A percentile compares a stretch with the other conserved stretches of the same genome.
Evolutionary conservation across 2,888 invertebrate genomes (phyloP).

Genomic region (Pyrrhia umbra): DNA sequence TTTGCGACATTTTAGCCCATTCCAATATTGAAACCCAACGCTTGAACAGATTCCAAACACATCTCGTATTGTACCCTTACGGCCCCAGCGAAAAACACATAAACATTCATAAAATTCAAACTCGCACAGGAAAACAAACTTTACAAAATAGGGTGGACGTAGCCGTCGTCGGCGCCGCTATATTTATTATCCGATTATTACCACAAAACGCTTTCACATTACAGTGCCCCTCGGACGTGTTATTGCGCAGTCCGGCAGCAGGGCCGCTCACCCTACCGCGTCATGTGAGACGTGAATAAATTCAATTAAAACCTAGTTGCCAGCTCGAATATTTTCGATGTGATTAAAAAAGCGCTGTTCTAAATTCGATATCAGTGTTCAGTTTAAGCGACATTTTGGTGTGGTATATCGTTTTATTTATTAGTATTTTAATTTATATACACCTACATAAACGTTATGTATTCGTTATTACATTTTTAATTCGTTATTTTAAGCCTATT

Average conservation of each 20-base stretch:
- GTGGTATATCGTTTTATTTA: slow-evolving; percentile 2
- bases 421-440: too few species aligned
- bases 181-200: slow-evolving; percentile 80
- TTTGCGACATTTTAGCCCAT: not conserved
- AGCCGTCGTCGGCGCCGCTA: slow-evolving; percentile 65
- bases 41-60: slow-evolving; percentile 7
- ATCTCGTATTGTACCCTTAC: slow-evolving; percentile 5
- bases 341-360: slow-evolving; percentile 42
- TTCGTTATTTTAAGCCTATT: too few species aligned
- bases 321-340: slow-evolving; percentile 47
- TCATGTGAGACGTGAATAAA: slow-evolving; percentile 61
- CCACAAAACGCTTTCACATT: slow-evolving; percentile 73
- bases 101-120: slow-evolving; percentile 51
- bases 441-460: too few species aligned
- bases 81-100: slow-evolving; percentile 32
- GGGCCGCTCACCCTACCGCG: slow-evolving; percentile 62
- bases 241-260: slow-evolving; percentile 59
- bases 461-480: too few species aligned
- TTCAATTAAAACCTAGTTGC: slow-evolving; percentile 64
- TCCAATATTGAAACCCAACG: slow-evolving; percentile 28
- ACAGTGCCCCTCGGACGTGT: slow-evolving; percentile 69
- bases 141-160: slow-evolving; percentile 63
- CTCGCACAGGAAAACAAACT: slow-evolving; percentile 59
- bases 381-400: not conserved
- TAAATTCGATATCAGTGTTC: slow-evolving; percentile 25